Percentiles rank a stretch among this genome's conserved stretches.
Evolutionary conservation across 2,113 vertebrate genomes (phyloP).

Genomic region (Podarcis raffonei): DNA sequence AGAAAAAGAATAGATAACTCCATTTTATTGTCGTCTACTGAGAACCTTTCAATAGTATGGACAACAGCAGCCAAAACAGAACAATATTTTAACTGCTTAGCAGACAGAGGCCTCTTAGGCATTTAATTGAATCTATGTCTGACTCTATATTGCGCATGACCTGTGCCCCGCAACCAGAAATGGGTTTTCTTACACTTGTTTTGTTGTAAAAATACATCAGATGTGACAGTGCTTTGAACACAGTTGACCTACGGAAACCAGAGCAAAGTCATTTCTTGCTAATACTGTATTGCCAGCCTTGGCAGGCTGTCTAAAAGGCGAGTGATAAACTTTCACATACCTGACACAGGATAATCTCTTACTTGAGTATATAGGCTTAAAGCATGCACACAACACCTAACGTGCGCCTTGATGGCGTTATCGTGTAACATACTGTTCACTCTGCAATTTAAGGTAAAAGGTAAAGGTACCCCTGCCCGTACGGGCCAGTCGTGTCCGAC

Average conservation of each 20-base stretch:
- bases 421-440: neutral
- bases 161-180: neutral
- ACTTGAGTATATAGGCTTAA: neutral
- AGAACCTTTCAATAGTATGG: slow-evolving; percentile 21
- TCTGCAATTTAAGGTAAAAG: neutral
- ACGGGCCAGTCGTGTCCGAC: too few species aligned
- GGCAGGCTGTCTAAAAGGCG: neutral
- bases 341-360: neutral
- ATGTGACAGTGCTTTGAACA: neutral
- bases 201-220: neutral
- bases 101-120: slow-evolving; percentile 23
- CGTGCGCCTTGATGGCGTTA: fast-evolving
- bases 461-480: too few species aligned
- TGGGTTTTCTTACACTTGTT: neutral
- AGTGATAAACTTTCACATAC: neutral
- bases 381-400: neutral
- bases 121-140: slow-evolving; percentile 31
- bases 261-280: neutral
- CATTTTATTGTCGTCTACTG: slow-evolving; percentile 41
- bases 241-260: neutral
- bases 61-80: slow-evolving; percentile 45
- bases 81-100: slow-evolving; percentile 52
- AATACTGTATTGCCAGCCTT: neutral
- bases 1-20: slow-evolving; percentile 32
- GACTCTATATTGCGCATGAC: neutral